Evolutionary conservation across 2,113 vertebrate genomes (phyloP), one percentile per base, ranked within the genome.

Genomic region (Taxidea taxus): DNA sequence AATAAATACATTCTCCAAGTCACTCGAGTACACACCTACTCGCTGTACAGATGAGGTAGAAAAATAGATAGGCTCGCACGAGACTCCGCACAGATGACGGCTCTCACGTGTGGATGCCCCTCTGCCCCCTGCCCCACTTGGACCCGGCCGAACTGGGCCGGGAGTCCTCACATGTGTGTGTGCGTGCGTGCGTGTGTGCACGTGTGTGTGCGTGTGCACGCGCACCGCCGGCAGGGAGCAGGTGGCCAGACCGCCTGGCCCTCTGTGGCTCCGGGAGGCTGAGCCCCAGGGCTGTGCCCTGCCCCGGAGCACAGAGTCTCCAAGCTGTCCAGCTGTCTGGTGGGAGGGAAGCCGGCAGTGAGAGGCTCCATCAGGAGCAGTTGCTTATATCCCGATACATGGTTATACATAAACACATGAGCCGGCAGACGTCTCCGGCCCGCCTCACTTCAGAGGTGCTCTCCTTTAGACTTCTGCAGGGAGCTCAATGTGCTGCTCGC

Each of bases 1-100:
- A 99, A 99, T 99, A 99, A 99, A 99, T 99, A 99, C 99, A 99
- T 99, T 99, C 99, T 99, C 99, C 99, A 99, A 99, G 99, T 99
- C 99, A 99, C 99, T 99, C 99, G 99, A 99, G 99, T 99, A 99
- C 99, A 99, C 99, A 99, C 99, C 99, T 99, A 99, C 99, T 99
- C 99, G 99, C 99, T 99, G 99, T 99, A 99, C 99, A 99, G 99
- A 99, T 99, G 99, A 99, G 99, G 99, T 99, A 99, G 99, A 99
- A 99, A 99, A 99, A 99, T 99, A 99, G 99, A 99, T 99, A 99
- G 99, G 99, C 99, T 99, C 99, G 98, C 99, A 99, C 99, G 99
- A 99, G 97, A 98, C 62, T 3, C 60, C 6, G 98, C 98, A 98
- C 96, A 82, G 64, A 87, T 13, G 98, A 98, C 97, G 98, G 99